These are phyloP conservation scores for Scaptomyza flava DNA, from an alignment of 2,888 invertebrate genomes.

Conservation along the genomic window DNA sequence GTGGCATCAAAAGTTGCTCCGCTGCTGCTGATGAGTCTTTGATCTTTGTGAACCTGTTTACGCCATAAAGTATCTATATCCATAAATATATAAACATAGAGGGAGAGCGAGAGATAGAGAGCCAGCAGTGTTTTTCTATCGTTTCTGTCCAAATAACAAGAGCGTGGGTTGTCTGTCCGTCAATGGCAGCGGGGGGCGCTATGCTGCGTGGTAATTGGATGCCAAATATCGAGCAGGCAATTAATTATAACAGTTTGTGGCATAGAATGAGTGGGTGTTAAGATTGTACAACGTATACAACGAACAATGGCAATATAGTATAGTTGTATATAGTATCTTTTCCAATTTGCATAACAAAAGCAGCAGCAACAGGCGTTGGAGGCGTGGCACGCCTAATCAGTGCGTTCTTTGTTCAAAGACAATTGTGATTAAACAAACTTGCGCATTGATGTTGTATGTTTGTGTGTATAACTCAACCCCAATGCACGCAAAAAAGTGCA, in stretches of 20 bases:
- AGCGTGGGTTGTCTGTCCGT: conserved; percentile 54
- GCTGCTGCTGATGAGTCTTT: conserved; percentile 68
- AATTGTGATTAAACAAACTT: conserved; percentile 30
- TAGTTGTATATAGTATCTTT: conserved; percentile 11
- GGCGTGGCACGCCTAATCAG: conserved; percentile 63
- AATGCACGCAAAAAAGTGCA: conserved; percentile 40
- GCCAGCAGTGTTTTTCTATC: conserved; percentile 42
- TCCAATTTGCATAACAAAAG: conserved; percentile 67
- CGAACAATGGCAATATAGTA: conserved; percentile 5
- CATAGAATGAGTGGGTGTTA: conserved; percentile 60
- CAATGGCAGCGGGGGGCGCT: neutral
- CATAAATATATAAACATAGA: conserved; percentile 40
- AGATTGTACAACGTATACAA: conserved; percentile 24
- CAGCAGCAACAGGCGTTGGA: conserved; percentile 11
- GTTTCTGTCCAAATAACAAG: conserved; percentile 18
- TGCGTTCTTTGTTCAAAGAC: conserved; percentile 64
- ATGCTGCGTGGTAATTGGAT: conserved; percentile 45
- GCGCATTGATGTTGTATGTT: conserved; percentile 14
- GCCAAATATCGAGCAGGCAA: conserved; percentile 69
- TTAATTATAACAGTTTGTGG: conserved; percentile 73
- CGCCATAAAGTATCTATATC: conserved; percentile 60
- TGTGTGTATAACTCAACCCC: conserved; percentile 2
- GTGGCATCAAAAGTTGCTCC: conserved; percentile 49
- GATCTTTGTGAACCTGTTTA: conserved; percentile 72
- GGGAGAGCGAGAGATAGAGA: neutral